A percentile compares a stretch with the other conserved stretches of the same genome.
These are phyloP conservation scores for Caranx ignobilis DNA, from an alignment of 2,113 vertebrate species.

Conservation along the genomic window DNA sequence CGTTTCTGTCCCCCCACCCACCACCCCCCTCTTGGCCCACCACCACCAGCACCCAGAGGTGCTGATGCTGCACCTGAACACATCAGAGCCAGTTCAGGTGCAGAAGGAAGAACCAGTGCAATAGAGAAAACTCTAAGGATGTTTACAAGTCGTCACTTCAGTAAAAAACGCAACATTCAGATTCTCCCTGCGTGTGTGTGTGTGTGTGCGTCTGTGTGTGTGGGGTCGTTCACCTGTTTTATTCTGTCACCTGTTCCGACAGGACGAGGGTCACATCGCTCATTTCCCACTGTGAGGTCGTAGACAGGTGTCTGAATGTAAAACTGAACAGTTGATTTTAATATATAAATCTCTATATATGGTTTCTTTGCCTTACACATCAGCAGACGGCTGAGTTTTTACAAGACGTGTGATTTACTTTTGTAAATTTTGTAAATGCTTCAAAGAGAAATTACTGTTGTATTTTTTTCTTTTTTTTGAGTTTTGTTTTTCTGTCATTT, in stretches of 20 bases:
- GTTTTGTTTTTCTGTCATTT: conserved; percentile 57
- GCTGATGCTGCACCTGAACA: neutral
- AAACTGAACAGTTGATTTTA: conserved; percentile 75
- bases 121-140: conserved; percentile 38
- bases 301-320: conserved; percentile 83
- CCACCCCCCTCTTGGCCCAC: neutral
- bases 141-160: conserved; percentile 69
- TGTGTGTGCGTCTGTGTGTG: conserved; percentile 28
- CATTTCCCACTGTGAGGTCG: conserved; percentile 60
- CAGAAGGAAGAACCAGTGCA: conserved; percentile 59
- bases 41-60: neutral
- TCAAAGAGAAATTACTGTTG: conserved; percentile 73
- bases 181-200: conserved; percentile 9
- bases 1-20: neutral
- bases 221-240: conserved; percentile 56
- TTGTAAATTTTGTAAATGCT: conserved; percentile 87
- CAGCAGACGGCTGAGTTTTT: conserved; percentile 80
- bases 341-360: conserved; percentile 44
- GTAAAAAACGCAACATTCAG: conserved; percentile 12
- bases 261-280: conserved; percentile 45
- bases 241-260: conserved; percentile 41
- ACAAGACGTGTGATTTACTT: conserved; percentile 78
- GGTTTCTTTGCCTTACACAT: conserved; percentile 82
- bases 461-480: conserved; percentile 39
- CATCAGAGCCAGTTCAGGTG: conserved; percentile 43